Conservation (phyloP, 2,888 invertebrate genomes). For the Diarsia rubi region DNA sequence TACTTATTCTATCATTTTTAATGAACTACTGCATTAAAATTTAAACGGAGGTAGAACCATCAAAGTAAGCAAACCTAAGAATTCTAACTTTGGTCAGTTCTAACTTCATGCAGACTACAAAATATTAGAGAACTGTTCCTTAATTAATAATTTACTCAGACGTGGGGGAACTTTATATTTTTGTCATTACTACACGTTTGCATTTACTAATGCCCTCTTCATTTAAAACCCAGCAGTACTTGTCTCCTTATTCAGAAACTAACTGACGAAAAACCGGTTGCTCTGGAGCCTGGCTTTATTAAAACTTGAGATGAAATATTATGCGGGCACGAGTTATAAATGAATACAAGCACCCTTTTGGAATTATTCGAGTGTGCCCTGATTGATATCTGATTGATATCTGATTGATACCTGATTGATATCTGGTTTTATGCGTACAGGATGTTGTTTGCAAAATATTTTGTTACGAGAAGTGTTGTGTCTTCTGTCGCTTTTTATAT, state of each 20-base stretch:
- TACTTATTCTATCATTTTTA: too few relatives aligned
- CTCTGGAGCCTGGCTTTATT: neutral
- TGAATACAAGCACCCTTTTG: constrained; percentile 40
- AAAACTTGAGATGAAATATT: constrained; percentile 39
- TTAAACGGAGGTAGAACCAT: too few relatives aligned
- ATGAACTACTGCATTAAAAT: too few relatives aligned
- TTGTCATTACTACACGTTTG: neutral
- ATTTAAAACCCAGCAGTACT: neutral
- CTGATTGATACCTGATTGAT: constrained; percentile 48
- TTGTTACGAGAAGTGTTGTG: neutral
- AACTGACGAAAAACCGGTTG: neutral
- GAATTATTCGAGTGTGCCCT: constrained; percentile 39
- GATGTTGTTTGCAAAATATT: constrained; percentile 41
- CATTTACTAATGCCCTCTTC: too few relatives aligned
- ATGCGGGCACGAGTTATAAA: constrained; percentile 30
- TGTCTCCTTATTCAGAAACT: neutral
- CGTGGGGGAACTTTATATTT: neutral
- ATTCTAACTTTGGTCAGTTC: too few relatives aligned
- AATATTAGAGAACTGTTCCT: too few relatives aligned
- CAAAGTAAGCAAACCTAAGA: too few relatives aligned
- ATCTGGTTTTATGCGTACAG: constrained; percentile 49
- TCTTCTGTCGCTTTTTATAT: constrained; percentile 1
- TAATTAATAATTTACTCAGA: too few relatives aligned
- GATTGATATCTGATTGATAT: constrained; percentile 60
- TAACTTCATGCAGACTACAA: too few relatives aligned